These are phyloP conservation scores for Thalassoma bifasciatum DNA, from an alignment of 2,113 vertebrate species.

Conservation along the genomic window DNA sequence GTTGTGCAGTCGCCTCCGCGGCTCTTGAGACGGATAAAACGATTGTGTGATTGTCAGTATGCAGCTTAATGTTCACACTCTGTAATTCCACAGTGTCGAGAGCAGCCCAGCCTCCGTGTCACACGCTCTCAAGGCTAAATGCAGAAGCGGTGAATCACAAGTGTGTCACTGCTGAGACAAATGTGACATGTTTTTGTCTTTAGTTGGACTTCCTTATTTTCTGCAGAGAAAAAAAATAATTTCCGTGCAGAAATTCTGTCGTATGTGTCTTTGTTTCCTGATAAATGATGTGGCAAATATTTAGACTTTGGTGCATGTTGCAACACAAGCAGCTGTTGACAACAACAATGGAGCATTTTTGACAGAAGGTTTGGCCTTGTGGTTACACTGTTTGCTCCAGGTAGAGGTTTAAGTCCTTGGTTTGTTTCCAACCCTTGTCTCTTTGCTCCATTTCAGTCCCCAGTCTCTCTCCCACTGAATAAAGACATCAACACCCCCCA, in stretches of 20 bases:
- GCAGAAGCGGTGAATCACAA: constrained; percentile 57
- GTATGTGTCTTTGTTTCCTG: neutral
- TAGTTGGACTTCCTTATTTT: constrained; percentile 52
- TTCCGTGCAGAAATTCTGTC: neutral
- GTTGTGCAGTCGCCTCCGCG: constrained; percentile 10
- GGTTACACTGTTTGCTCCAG: no score
- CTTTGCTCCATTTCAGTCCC: no score
- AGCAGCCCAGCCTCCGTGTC: constrained; percentile 19
- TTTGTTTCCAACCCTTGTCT: no score
- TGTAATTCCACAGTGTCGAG: constrained; percentile 30
- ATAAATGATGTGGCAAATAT: neutral
- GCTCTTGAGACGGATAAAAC: constrained; percentile 38
- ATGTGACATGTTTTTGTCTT: constrained; percentile 46
- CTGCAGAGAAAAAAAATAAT: constrained; percentile 30
- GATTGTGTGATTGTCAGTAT: constrained; percentile 22
- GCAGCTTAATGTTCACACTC: constrained; percentile 47
- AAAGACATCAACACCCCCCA: no score
- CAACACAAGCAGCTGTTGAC: neutral
- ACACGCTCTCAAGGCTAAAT: constrained; percentile 48
- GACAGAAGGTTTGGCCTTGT: no score
- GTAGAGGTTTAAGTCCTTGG: no score
- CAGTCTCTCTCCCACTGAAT: no score
- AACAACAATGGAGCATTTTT: neutral
- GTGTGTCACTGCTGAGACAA: constrained; percentile 43
- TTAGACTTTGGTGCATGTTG: neutral